These are phyloP conservation scores for Allygus modestus DNA, from an alignment of 2,888 invertebrate species.

Conservation along the genomic window DNA sequence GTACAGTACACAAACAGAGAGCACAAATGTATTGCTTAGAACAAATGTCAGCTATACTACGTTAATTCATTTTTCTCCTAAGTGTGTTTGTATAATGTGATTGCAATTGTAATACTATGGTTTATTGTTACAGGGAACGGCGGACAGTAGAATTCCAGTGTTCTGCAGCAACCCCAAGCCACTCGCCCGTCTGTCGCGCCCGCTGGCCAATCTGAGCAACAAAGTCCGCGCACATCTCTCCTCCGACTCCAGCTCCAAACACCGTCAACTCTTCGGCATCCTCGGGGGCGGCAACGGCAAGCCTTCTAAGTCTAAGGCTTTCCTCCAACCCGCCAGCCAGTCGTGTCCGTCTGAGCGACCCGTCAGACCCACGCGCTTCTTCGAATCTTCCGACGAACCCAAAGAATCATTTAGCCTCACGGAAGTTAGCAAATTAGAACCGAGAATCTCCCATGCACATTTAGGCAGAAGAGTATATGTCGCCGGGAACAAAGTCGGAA, in stretches of 20 bases:
- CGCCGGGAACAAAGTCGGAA: conserved; percentile 76
- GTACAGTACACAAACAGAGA: too few species aligned
- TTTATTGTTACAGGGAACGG: conserved; percentile 70
- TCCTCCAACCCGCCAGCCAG: conserved; percentile 74
- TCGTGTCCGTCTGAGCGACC: conserved; percentile 70
- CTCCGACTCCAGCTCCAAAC: conserved; percentile 59
- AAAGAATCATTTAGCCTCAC: conserved; percentile 66
- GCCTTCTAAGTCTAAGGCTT: conserved; percentile 30
- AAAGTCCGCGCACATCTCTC: conserved; percentile 70
- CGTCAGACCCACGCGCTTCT: conserved; percentile 67
- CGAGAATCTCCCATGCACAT: conserved; percentile 62
- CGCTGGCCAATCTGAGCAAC: conserved; percentile 70
- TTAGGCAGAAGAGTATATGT: conserved; percentile 75
- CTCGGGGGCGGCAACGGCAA: conserved; percentile 62
- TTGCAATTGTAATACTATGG: too few species aligned
- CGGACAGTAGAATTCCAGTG: conserved; percentile 71
- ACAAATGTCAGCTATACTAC: too few species aligned
- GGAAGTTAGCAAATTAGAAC: conserved; percentile 44
- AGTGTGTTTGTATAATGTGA: too few species aligned
- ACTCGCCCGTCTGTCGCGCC: conserved; percentile 68
- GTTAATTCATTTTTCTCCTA: too few species aligned
- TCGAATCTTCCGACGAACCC: conserved; percentile 66
- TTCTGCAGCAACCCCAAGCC: conserved; percentile 65
- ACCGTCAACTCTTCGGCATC: conserved; percentile 61
- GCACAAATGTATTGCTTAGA: too few species aligned